phyloP scores from a whole-genome alignment of 2,113 vertebrate species.

The Cyanoderma ruficeps region DNA sequence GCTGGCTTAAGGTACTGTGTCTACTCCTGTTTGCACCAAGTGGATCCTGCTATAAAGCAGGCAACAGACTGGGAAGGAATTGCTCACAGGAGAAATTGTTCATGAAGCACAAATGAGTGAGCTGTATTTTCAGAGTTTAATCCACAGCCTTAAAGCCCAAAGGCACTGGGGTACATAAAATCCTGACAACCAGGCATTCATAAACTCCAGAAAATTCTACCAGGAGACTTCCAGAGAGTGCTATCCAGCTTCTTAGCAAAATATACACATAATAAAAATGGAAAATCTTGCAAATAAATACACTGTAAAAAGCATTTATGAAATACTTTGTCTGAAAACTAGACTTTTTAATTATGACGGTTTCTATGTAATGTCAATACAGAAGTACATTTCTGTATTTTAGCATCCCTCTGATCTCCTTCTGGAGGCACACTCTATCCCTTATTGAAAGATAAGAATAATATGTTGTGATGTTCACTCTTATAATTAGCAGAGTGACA shows the following conservation, averaged over 20 bases:
- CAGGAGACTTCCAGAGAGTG: background rate
- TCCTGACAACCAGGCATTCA: background rate
- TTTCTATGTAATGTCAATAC: background rate
- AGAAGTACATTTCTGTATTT: background rate
- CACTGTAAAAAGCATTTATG: background rate
- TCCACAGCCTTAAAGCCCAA: background rate
- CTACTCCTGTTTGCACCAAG: background rate
- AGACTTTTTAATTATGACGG: background rate
- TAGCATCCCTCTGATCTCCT: background rate
- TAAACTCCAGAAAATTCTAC: background rate
- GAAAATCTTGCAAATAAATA: background rate
- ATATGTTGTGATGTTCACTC: background rate
- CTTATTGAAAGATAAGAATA: background rate
- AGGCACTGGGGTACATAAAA: background rate
- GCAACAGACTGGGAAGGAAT: background rate
- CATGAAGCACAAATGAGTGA: background rate
- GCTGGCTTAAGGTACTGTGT: background rate
- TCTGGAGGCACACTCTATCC: background rate
- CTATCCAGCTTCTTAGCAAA: background rate
- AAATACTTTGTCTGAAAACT: background rate
- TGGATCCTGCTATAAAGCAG: background rate
- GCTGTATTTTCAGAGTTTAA: conserved; percentile 12
- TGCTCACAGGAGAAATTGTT: background rate
- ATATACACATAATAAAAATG: background rate
- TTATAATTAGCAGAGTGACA: background rate